These are phyloP conservation scores for Ylistrum balloti DNA, from an alignment of 1,140 invertebrate genomes.

Conservation along the genomic window DNA sequence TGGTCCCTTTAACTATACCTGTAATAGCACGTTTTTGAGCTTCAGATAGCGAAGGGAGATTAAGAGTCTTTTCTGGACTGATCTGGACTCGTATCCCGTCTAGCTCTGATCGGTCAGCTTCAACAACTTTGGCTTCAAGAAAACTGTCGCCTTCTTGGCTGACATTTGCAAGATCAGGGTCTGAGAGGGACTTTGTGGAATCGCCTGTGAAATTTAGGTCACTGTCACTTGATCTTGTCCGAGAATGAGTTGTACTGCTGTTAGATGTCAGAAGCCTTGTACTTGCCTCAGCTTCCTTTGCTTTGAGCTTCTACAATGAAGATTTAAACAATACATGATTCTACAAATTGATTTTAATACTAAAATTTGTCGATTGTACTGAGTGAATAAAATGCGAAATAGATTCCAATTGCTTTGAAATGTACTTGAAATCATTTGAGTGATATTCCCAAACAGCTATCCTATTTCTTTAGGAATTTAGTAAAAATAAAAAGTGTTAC, in stretches of 20 bases:
- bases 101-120: conserved; percentile 55
- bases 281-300: conserved; percentile 54
- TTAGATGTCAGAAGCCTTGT: conserved; percentile 53
- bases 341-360: no score
- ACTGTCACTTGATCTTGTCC: background rate
- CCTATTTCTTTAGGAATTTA: no score
- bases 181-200: background rate
- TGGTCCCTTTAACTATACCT: conserved; percentile 75
- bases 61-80: conserved; percentile 79
- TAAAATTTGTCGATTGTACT: no score
- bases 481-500: no score
- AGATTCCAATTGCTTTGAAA: no score
- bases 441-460: no score
- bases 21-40: conserved; percentile 81
- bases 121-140: conserved; percentile 55
- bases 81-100: conserved; percentile 68
- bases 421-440: no score
- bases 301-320: conserved; percentile 65
- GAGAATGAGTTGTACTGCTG: background rate
- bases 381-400: no score
- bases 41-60: conserved; percentile 80
- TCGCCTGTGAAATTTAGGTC: background rate
- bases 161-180: background rate
- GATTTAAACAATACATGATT: no score
- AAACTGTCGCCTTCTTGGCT: conserved; percentile 52